Conservation (phyloP, 2,113 vertebrate species). For the Verasper variegatus region DNA sequence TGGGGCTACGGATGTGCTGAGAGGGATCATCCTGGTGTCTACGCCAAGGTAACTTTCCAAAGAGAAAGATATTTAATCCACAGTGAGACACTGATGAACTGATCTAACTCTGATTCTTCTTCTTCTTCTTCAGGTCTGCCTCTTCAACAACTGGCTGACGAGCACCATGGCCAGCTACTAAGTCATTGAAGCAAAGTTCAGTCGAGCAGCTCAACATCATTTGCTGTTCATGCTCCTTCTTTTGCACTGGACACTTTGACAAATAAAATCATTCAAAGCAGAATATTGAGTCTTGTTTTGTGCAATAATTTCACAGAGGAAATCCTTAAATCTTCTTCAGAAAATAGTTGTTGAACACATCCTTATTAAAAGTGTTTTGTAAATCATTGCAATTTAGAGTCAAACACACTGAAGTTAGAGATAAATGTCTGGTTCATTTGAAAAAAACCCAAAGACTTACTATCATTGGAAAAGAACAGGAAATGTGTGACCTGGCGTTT, state of each 20-base stretch:
- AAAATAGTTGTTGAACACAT: neutral
- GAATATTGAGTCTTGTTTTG: neutral
- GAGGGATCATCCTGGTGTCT: conserved; percentile 82
- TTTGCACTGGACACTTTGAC: conserved; percentile 20
- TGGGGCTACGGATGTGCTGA: conserved; percentile 84
- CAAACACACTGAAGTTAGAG: neutral
- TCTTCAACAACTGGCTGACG: conserved; percentile 73
- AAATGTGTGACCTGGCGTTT: too few relatives aligned
- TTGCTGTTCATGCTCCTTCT: conserved; percentile 28
- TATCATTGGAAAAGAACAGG: neutral
- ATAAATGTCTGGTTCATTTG: neutral
- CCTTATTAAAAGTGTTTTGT: too few relatives aligned
- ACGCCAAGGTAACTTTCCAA: conserved; percentile 77
- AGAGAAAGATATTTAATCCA: neutral
- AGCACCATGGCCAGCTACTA: conserved; percentile 71
- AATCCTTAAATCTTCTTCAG: too few relatives aligned
- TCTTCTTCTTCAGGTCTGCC: conserved; percentile 61
- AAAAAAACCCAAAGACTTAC: too few relatives aligned
- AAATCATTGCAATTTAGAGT: too few relatives aligned
- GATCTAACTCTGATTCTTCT: neutral
- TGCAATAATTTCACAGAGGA: neutral
- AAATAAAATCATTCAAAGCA: conserved; percentile 50
- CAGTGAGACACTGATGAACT: neutral
- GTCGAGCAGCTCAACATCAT: conserved; percentile 22
- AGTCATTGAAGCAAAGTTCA: conserved; percentile 36